Evolutionary conservation across 64 coral and sea anemone species (phyloP), one percentile per base, ranked within the genome.

Genomic region (Pocillopora verrucosa): DNA sequence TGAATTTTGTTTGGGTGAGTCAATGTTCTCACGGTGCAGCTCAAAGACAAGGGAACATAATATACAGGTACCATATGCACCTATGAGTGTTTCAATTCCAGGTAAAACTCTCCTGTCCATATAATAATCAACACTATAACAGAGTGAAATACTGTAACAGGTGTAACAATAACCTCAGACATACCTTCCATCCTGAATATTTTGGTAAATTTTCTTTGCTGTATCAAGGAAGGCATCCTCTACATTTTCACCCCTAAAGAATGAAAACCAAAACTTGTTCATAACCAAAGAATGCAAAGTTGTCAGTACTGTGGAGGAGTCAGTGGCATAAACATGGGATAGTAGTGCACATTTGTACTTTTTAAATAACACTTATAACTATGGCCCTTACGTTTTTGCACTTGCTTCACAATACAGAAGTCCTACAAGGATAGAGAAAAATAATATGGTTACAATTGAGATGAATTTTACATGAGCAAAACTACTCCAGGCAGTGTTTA

Each of bases 141-240:
- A 67, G 22, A n/a, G 6, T 7, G 67, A 11, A 70, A 45, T 45
- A 67, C 20, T 16, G 9, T 17, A 63, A 36, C 26, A 61, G 2
- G 14, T 5, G 13, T 81, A 62, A 20, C 36, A 22, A 68, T 13
- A 26, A 60, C 77, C 59, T 5, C 73, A 36, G 16, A 51, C 82
- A 76, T 36, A 98, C 96, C 96, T 98, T 87, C 96, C 96, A 95
- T 98, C 96, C 83, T 99, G 97, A 86, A 99, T 99, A 86, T 99
- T 99, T 90, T 99, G 97, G 88, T 99, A 99, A 83, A 99, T 99
- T 82, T 99, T 99, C 84, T 99, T 99, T 72, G 97, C 97, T 20
- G 97, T 99, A 72, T 99, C 97, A 69, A 99, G 81, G 80, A 99
- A 99, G 36, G 97, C 97, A 88, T 99, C 97, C 88, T 99, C 97